Evolutionary conservation across 1,140 invertebrate genomes (phyloP).

Genomic region (Phymastichus coffea): DNA sequence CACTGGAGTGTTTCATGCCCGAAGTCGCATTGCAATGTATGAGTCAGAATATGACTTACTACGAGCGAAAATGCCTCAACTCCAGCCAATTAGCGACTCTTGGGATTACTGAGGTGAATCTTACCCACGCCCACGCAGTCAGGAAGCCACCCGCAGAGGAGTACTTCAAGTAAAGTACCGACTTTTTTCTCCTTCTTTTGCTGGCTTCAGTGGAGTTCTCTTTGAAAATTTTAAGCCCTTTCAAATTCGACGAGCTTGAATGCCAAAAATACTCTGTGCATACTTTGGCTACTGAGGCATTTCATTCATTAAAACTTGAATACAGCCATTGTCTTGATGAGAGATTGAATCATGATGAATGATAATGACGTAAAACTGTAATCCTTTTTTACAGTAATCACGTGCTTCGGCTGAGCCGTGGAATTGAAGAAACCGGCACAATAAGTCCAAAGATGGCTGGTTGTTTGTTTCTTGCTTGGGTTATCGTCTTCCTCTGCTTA

Average conservation of each 20-base stretch:
- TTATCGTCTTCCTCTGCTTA: conserved; percentile 77
- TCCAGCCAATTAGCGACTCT: conserved; percentile 48
- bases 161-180: conserved; percentile 72
- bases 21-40: conserved; percentile 63
- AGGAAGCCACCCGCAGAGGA: conserved; percentile 76
- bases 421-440: conserved; percentile 73
- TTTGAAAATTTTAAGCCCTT: conserved; percentile 2
- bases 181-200: neutral
- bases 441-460: conserved; percentile 66
- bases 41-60: conserved; percentile 67
- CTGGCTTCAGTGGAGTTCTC: neutral
- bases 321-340: too few relatives aligned
- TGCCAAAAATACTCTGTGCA: too few relatives aligned
- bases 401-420: conserved; percentile 71
- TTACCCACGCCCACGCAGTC: conserved; percentile 51
- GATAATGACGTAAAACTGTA: too few relatives aligned
- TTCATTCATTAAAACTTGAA: too few relatives aligned
- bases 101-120: conserved; percentile 45
- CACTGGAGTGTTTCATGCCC: conserved; percentile 69
- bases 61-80: conserved; percentile 58
- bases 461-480: conserved; percentile 75
- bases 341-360: too few relatives aligned
- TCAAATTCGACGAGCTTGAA: too few relatives aligned
- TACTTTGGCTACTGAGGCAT: too few relatives aligned
- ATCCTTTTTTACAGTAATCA: conserved; percentile 64